Evolutionary conservation across 1,140 invertebrate species (phyloP).

Genomic region (Bombus waltoni): DNA sequence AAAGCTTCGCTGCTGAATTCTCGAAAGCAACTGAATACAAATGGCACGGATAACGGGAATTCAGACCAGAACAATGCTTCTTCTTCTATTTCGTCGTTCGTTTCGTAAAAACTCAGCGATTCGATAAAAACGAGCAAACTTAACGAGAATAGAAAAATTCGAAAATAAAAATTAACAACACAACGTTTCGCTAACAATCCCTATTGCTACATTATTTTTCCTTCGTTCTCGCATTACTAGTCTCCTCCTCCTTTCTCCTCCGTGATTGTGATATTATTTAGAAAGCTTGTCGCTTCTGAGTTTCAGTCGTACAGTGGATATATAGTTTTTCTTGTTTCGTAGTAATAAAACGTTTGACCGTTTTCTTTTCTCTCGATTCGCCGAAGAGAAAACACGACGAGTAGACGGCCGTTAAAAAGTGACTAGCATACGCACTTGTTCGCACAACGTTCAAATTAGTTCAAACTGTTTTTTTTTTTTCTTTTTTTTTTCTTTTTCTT

Average conservation of each 20-base stretch:
- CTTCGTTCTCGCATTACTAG: neutral
- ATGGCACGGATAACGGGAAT: neutral
- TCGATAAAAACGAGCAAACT: neutral
- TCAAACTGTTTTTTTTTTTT: constrained; percentile 22
- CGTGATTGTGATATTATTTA: constrained; percentile 67
- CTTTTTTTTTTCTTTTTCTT: neutral
- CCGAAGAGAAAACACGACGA: constrained; percentile 25
- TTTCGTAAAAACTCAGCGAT: neutral
- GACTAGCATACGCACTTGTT: constrained; percentile 62
- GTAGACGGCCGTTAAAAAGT: constrained; percentile 49
- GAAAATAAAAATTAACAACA: neutral
- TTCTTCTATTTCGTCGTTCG: neutral
- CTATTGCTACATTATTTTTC: neutral
- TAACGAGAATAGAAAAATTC: neutral
- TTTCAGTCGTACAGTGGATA: constrained; percentile 55
- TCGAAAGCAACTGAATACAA: neutral
- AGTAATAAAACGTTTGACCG: constrained; percentile 44
- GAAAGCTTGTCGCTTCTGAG: constrained; percentile 42
- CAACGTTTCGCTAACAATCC: neutral
- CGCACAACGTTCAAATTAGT: constrained; percentile 52
- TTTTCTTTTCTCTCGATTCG: constrained; percentile 4
- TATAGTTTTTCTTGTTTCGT: constrained; percentile 32
- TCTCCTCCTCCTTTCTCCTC: constrained; percentile 52
- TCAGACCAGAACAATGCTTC: neutral
- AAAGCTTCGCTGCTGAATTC: constrained; percentile 1